Conservation (phyloP, 1,140 invertebrate species). For the Oreohelix idahoensis region DNA sequence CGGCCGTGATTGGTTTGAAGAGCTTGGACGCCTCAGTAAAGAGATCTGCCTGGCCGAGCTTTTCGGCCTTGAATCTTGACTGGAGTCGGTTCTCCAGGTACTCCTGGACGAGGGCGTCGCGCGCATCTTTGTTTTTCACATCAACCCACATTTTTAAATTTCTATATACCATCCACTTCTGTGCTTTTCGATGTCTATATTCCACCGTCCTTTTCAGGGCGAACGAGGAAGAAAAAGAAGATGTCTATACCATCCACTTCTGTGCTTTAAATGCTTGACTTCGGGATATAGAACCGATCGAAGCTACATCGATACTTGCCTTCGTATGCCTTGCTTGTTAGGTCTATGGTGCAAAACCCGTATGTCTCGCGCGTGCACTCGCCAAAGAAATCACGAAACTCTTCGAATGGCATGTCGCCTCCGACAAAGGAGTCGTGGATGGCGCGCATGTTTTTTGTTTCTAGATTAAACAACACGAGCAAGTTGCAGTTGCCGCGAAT, state of each 20-base stretch:
- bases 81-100: background rate
- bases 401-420: background rate
- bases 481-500: no score
- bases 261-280: background rate
- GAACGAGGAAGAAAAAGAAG: no score
- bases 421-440: background rate
- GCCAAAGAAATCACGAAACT: background rate
- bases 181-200: no score
- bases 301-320: background rate
- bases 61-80: background rate
- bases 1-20: background rate
- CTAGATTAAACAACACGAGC: background rate
- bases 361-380: background rate
- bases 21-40: background rate
- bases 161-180: no score
- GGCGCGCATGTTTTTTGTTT: background rate
- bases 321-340: background rate
- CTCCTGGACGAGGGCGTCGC: background rate
- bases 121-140: background rate
- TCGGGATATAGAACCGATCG: background rate
- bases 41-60: background rate
- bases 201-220: no score
- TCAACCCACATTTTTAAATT: background rate
- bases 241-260: background rate
- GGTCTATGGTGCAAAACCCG: background rate